Base-by-base conservation (phyloP, 64 coral and sea anemone species). In the Dendronephthya gigantea region DNA sequence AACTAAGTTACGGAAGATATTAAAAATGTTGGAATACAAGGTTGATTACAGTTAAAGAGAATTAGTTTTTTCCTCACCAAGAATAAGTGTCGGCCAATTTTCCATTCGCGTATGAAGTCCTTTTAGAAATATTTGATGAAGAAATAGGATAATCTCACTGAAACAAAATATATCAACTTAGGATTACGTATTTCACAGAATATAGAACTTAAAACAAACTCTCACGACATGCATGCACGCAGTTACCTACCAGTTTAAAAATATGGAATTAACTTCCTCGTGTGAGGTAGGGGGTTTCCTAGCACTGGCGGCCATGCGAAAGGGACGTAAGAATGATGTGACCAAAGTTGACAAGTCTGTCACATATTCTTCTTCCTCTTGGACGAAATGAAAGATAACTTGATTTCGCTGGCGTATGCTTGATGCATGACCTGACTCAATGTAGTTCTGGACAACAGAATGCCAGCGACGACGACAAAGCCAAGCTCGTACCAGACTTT, bases 101-200 rank as follows among this genome's bases (percentile, higher is more conserved):
- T 98, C 95, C 95, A 98, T 93, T 40, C 95, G 88, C 17, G 85
- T 98, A 19, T 98, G 92, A 58, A 98, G 91, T 40, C 95, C 95
- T 93, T 98, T 93, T 6, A 98, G 90, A 50, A 98, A 98, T 58
- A 98, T 98, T 91, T 98, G 95, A 55, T 98, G 95, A 49, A 98
- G 88, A 83, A 98, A 98, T 38, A 98, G 84, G 48, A 98, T 91
- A 29, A 92, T 98, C 86, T 98, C 95, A 40, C 95, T 98, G 84
- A 90, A 82, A 41, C 85, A 76, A 90, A 50, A 10, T 36, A 82
- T 68, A 35, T 14, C 23, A 81, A 17, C 30, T 30, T 62, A 81
- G 82, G 34, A 82, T 5, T 36, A 8, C 49, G n/a, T n/a, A n/a
- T n/a, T n/a, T n/a, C n/a, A n/a, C n/a, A n/a, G n/a, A n/a, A n/a